phyloP scores from a whole-genome alignment of 2,113 vertebrate species.

The Tyrannus savana region DNA sequence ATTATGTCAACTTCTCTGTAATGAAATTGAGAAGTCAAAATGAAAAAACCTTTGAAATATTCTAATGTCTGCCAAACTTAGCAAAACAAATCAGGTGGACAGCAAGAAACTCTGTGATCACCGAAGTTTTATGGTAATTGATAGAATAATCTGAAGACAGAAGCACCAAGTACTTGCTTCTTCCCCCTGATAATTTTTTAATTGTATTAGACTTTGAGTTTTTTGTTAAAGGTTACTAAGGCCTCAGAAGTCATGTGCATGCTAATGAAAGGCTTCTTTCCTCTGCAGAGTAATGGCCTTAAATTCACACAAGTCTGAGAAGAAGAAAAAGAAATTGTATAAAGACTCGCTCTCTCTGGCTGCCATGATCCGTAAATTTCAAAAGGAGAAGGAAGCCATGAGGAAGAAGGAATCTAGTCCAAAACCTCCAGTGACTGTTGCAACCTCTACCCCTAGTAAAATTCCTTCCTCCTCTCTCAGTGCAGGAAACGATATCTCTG shows the following conservation, averaged over 20 bases:
- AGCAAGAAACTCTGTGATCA: not conserved
- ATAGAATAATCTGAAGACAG: not conserved
- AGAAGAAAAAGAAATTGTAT: conserved; percentile 97
- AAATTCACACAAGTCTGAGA: conserved; percentile 91
- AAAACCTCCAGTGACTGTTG: conserved; percentile 60
- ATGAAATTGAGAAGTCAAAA: not conserved
- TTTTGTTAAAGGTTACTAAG: not conserved
- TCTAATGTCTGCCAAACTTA: not conserved
- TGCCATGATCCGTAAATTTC: conserved; percentile 96
- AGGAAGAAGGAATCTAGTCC: conserved; percentile 80
- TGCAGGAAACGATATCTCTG: conserved; percentile 74
- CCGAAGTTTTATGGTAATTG: not conserved
- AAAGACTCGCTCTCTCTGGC: conserved; percentile 92
- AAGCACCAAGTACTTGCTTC: not conserved
- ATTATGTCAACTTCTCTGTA: not conserved
- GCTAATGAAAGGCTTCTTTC: conserved; percentile 31
- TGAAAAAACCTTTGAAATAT: not conserved
- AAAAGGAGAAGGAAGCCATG: conserved; percentile 93
- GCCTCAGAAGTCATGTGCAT: not conserved
- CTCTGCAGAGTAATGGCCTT: conserved; percentile 85
- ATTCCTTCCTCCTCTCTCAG: conserved; percentile 62
- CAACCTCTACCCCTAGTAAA: conserved; percentile 72
- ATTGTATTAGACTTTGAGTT: not conserved
- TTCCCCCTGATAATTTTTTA: not conserved
- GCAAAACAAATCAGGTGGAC: not conserved